Evolutionary conservation across 2,113 vertebrate species (phyloP).

Genomic region (Pelecanoides urinatrix): DNA sequence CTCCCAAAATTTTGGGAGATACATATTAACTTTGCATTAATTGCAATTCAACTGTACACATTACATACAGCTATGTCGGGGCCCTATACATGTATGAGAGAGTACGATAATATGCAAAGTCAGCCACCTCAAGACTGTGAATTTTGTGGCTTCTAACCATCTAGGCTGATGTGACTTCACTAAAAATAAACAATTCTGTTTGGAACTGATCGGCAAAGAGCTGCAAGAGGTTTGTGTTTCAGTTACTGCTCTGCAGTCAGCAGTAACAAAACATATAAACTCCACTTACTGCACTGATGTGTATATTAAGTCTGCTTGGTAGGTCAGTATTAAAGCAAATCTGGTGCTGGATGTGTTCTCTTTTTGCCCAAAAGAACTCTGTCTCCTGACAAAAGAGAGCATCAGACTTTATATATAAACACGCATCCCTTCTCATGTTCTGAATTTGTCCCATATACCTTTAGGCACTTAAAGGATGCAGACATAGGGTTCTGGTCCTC

Average conservation of each 20-base stretch:
- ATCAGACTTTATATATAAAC: not conserved
- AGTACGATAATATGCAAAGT: not conserved
- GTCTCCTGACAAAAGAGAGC: not conserved
- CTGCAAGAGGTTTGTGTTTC: not conserved
- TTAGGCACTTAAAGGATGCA: not conserved
- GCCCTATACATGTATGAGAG: not conserved
- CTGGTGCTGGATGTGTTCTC: not conserved
- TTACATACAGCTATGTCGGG: not conserved
- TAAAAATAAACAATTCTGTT: not conserved
- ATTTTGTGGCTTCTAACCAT: not conserved
- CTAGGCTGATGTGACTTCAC: not conserved
- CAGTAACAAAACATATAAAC: not conserved
- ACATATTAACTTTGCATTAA: not conserved
- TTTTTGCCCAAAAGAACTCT: not conserved
- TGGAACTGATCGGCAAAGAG: not conserved
- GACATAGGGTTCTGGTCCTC: not conserved
- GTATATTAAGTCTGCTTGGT: not conserved
- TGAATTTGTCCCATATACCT: not conserved
- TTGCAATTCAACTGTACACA: not conserved
- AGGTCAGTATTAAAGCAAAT: not conserved
- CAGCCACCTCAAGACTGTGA: not conserved
- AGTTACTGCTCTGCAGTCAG: not conserved
- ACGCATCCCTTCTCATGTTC: not conserved
- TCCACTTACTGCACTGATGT: not conserved
- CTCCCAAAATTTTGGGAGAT: not conserved